Conservation (phyloP, 2,797 vertebrate genomes). For the Tamandua tetradactyla region DNA sequence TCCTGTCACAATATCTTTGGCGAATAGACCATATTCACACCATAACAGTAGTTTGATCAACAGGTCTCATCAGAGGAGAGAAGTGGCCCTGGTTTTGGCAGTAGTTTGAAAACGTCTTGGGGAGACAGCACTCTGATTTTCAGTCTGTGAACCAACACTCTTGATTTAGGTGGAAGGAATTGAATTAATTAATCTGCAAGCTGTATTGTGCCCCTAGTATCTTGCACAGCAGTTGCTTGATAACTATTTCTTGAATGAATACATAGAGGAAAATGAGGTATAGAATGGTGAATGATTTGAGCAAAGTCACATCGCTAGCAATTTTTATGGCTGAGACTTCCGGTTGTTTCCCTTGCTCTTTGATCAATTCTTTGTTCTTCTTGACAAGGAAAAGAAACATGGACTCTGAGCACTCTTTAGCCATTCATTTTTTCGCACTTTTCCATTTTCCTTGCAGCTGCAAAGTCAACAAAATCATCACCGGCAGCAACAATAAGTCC, state of each 20-base stretch:
- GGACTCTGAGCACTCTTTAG: background rate
- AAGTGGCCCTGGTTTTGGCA: background rate
- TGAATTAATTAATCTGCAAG: background rate
- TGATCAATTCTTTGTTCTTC: conserved; percentile 9
- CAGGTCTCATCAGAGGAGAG: background rate
- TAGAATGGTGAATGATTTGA: background rate
- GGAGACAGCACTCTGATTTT: background rate
- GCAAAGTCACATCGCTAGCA: background rate
- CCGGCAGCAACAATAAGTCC: background rate
- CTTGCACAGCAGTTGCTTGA: background rate
- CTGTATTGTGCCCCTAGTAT: background rate
- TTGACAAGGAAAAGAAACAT: background rate
- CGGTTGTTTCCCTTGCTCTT: background rate
- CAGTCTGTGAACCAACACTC: background rate
- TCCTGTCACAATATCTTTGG: background rate
- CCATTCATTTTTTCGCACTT: background rate
- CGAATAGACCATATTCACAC: background rate
- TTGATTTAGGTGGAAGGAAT: background rate
- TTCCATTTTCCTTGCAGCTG: background rate
- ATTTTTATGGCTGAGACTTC: background rate
- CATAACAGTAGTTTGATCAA: too few relatives aligned
- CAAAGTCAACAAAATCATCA: background rate
- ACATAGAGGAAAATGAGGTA: background rate
- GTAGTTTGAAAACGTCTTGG: background rate
- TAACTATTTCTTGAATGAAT: background rate